Base-by-base conservation (phyloP, 2,113 vertebrate genomes). In the Perca fluviatilis region DNA sequence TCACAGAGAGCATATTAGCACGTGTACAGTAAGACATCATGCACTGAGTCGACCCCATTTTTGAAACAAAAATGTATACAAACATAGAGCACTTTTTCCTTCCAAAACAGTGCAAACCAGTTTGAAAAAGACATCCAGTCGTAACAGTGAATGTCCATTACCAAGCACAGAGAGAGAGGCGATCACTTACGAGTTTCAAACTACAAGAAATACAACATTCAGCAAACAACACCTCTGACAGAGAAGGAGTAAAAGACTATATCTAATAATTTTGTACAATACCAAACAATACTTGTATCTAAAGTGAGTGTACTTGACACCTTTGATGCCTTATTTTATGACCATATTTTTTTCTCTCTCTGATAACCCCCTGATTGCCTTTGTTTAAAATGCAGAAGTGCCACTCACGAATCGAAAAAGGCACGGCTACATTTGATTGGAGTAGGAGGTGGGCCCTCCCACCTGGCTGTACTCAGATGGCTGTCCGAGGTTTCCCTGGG, bases 381-480 rank as follows among this genome's bases (percentile, higher is more conserved):
- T 93, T 81, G 57, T 85, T 79, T 81, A 90, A 86, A 94, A 82
- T 73, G 85, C 13, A 70, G 16, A 65, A 47, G 70, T 74, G 83
- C 81, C 50, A 8, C 67, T 70, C 18, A 19, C 1, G 7, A 66
- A 67, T 73, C 13, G 2, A 73, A 79, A 81, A 81, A 84, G 50
- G 74, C 72, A 61, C 12, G 51, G 57, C 94, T 97, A 99, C 92
- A 98, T 98, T 68, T 97, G 97, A 94, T 98, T 97, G 90, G 95
- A 79, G 65, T 98, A 98, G 72, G 97, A 97, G 67, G 96, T 97
- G 19, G 97, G 96, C 46, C 95, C 96, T 81, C 95, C 97, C 88
- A 96, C 96, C 93, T 97, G 96, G 80, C 96, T 95, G 88, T 97
- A 97, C 83, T 96, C 96, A 3, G 96, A 95, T n/a, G 93, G 81